These are phyloP conservation scores for Calidris pugnax DNA, from an alignment of 2,113 vertebrate genomes.

Conservation along the genomic window DNA sequence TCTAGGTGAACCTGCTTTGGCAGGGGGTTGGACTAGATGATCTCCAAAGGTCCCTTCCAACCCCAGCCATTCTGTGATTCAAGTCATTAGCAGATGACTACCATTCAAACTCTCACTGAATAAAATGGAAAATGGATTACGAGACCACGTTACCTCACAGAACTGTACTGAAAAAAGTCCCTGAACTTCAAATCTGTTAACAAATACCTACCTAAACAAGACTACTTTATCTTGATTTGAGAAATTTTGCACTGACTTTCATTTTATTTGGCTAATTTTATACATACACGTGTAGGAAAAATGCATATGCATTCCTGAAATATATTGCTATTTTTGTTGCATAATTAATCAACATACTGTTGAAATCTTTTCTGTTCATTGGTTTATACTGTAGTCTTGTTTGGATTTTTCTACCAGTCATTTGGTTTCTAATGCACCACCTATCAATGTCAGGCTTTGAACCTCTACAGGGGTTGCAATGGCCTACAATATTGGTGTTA, in stretches of 20 bases:
- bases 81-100: not conserved
- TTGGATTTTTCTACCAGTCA: not conserved
- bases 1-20: no score
- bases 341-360: not conserved
- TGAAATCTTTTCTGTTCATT: not conserved
- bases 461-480: not conserved
- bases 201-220: not conserved
- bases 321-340: not conserved
- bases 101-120: not conserved
- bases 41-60: no score
- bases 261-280: not conserved
- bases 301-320: not conserved
- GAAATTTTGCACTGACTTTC: not conserved
- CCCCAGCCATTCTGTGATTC: no score
- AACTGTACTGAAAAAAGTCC: not conserved
- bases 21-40: no score
- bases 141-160: not conserved
- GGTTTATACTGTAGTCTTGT: not conserved
- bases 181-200: not conserved
- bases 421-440: not conserved
- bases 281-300: fast-evolving
- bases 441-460: not conserved
- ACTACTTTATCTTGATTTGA: not conserved
- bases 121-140: not conserved
- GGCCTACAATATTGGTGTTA: not conserved